These are phyloP conservation scores for Syrphus vitripennis DNA, from an alignment of 2,888 invertebrate species.

Conservation along the genomic window DNA sequence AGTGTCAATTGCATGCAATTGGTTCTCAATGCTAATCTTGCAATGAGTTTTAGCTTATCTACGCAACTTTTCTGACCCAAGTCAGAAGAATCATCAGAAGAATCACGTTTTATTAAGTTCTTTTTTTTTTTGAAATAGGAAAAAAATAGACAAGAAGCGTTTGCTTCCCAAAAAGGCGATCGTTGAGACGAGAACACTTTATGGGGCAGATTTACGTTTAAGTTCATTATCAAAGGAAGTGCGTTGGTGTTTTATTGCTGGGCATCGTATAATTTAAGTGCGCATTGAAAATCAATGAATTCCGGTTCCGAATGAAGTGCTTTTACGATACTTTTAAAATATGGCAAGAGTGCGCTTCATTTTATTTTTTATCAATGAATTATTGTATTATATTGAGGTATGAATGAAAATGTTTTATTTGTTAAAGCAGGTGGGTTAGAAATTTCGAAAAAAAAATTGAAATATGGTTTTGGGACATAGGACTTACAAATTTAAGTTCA, in stretches of 20 bases:
- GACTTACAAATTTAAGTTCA: too few species aligned
- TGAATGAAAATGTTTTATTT: neutral
- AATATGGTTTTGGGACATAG: too few species aligned
- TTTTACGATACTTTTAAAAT: neutral
- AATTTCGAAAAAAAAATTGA: too few species aligned
- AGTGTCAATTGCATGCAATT: constrained; percentile 40
- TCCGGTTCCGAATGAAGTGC: constrained; percentile 14
- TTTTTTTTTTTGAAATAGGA: neutral
- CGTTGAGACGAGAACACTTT: neutral
- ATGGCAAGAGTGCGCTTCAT: neutral
- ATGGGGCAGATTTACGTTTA: constrained; percentile 58
- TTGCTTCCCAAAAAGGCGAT: constrained; percentile 2
- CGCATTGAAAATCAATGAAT: constrained; percentile 21
- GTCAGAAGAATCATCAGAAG: neutral
- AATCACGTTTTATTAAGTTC: neutral
- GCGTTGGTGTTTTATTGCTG: constrained; percentile 22
- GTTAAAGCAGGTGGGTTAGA: neutral
- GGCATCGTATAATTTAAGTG: neutral
- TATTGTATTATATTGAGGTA: neutral
- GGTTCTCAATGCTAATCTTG: constrained; percentile 51
- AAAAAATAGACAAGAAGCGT: neutral
- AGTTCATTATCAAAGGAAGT: constrained; percentile 67
- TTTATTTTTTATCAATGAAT: neutral
- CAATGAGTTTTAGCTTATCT: constrained; percentile 18
- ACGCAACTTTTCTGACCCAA: constrained; percentile 32